Percentiles rank a stretch among this genome's conserved stretches.
Conservation (phyloP, 2,797 vertebrate genomes). For the Cyprinella venusta region DNA sequence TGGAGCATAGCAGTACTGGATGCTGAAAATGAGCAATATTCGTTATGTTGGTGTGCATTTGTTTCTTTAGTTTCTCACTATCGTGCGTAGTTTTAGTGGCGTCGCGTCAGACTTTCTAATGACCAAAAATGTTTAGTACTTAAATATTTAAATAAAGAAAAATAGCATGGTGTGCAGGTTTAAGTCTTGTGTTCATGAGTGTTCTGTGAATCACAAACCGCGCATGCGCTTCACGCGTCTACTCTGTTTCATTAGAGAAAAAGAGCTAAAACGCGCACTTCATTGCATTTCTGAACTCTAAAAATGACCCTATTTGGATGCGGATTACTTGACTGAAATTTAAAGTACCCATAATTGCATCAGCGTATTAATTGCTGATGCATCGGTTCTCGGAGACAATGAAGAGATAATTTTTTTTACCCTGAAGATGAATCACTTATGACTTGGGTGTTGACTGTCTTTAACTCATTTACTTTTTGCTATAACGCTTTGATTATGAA, state of each 20-base stretch:
- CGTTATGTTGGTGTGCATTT: background rate
- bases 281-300: background rate
- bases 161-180: background rate
- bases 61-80: no score
- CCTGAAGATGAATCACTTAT: background rate
- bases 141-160: background rate
- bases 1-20: background rate
- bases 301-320: background rate
- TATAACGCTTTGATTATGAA: background rate
- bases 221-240: constrained; percentile 6
- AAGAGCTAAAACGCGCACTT: background rate
- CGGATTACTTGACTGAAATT: background rate
- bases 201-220: background rate
- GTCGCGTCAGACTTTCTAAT: no score
- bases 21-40: background rate
- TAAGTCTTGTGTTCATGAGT: background rate
- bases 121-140: background rate
- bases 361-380: background rate
- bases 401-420: background rate
- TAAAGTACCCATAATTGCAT: background rate
- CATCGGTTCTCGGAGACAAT: background rate
- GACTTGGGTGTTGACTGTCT: background rate
- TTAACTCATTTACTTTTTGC: background rate
- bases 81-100: no score
- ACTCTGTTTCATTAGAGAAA: background rate